Evolutionary conservation across 1,140 invertebrate genomes (phyloP), one percentile per base, ranked within the genome.

Genomic region (Hypothenemus hampei): DNA sequence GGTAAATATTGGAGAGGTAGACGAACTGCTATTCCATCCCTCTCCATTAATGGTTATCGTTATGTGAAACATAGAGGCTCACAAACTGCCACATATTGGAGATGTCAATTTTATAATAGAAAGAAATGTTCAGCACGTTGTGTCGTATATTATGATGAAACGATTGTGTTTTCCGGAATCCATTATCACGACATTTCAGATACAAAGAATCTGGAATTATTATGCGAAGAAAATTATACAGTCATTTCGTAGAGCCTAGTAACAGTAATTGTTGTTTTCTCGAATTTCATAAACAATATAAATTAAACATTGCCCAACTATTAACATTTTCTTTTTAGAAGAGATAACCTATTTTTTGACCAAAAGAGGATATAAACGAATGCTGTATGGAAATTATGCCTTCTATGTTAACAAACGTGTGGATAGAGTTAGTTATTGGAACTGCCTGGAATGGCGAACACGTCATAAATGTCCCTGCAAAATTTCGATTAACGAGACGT

Each of bases 1-100:
- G 63, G 58, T 1, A 63, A 49, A 6, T 69, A 61, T 39, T 58
- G 64, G n/a, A 54, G 45, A 57, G 67, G 67, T 8, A 23, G n/a
- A n/a, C 35, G 29, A 16, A 40, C 57, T 23, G 36, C 43, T 8
- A 60, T 57, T 18, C 63, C 64, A 2, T 59, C 57, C 10, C 45
- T 69, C 6, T 31, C 64, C 7, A 45, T 68, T 1, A 43, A 65
- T 11, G 56, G 64, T 22, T 63, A 65, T 35, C 58, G 58, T 36
- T 68, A 65, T 36, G 35, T 67, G 10, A 69, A 67, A 50, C 67
- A 69, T 40, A 54, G 61, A 39, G 64, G 67, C 36, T 52, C 46
- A 1, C 46, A 62, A 21, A 60, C 35, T 18, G 54, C 51, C 5
- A 65, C 64, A 3, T 69, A 68, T 36, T 69, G 67, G 67, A 69